phyloP scores from a whole-genome alignment of 2,888 invertebrate genomes.

The Drosophila gaucha region DNA sequence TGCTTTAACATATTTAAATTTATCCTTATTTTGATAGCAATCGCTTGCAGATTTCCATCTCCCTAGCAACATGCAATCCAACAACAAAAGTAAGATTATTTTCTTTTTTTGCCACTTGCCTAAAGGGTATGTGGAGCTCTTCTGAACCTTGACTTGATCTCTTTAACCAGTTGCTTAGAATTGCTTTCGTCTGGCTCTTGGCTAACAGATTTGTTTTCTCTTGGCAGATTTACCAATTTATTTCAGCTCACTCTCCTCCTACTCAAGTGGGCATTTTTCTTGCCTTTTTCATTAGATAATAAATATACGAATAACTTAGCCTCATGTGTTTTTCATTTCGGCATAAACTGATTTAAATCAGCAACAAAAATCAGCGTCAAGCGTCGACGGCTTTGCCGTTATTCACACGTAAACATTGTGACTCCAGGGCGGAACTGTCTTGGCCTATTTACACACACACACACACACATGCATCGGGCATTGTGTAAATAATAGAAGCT shows the following conservation, averaged over 20 bases:
- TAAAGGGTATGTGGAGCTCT: constrained; percentile 7
- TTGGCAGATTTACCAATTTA: constrained; percentile 46
- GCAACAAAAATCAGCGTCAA: constrained; percentile 45
- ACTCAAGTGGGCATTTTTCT: constrained; percentile 43
- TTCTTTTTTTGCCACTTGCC: neutral
- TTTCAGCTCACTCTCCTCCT: constrained; percentile 23
- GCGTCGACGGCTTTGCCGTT: constrained; percentile 54
- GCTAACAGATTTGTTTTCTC: constrained; percentile 43
- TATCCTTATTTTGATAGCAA: neutral
- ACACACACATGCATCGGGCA: constrained; percentile 13
- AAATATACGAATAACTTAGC: constrained; percentile 56
- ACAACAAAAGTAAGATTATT: neutral
- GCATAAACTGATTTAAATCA: constrained; percentile 70
- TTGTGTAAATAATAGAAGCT: constrained; percentile 55
- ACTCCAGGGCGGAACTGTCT: constrained; percentile 15
- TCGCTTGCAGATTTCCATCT: neutral
- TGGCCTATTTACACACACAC: constrained; percentile 25
- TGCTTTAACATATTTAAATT: neutral
- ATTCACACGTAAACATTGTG: constrained; percentile 51
- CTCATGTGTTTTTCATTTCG: constrained; percentile 45
- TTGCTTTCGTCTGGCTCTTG: constrained; percentile 20
- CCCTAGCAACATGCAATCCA: neutral
- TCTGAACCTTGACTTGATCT: no score
- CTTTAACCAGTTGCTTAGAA: constrained; percentile 45
- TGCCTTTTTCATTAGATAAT: constrained; percentile 40